Evolutionary conservation across 2,113 vertebrate species (phyloP), one percentile per base, ranked within the genome.

Genomic region (Buteo buteo): DNA sequence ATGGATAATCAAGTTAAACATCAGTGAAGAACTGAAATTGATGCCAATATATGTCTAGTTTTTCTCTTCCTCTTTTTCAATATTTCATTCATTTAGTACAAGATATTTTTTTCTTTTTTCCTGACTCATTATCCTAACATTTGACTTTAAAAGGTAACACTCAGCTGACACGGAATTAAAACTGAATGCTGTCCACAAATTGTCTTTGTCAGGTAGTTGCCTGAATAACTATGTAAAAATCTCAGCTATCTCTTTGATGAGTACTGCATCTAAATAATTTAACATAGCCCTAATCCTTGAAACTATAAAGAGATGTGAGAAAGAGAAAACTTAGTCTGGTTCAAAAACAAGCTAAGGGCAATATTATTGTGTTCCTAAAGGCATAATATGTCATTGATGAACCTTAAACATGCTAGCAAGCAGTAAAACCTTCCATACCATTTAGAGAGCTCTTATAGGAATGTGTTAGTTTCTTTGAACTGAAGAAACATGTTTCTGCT

Each of bases 241-340:
- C 19, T 90, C 49, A 78, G 26, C n/a, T 62, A 65, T 19, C 20
- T 74, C 74, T 95, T 80, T 94, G 59, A 86, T 92, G 52, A 92
- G 8, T 70, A 61, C 17, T 40, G 17, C 16, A 77, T 84, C 22
- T 92, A 90, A 94, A 94, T 93, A 95, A 97, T 95, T 94, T 79
- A 94, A 40, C 24, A 74, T 64, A 88, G 64, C 85, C 67, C 17
- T 90, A 86, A 80, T 94, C 59, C 82, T 90, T 90, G 38, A 88
- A 94, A 62, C 47, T 92, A 52, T 59, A 83, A 83, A 92, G 72
- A 85, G 17, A 62, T 34, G 66, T 4, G 32, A 81, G 85, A 80
- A 47, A 85, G 15, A 52, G 8, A 85, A 95, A 83, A 74, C 16
- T 65, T 62, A 81, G 42, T 10, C 24, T 81, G 10, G 13, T 84